Evolutionary conservation across 2,797 vertebrate species (phyloP), one percentile per base, ranked within the genome.

Genomic region (Myoxocephalus aenaeus): DNA sequence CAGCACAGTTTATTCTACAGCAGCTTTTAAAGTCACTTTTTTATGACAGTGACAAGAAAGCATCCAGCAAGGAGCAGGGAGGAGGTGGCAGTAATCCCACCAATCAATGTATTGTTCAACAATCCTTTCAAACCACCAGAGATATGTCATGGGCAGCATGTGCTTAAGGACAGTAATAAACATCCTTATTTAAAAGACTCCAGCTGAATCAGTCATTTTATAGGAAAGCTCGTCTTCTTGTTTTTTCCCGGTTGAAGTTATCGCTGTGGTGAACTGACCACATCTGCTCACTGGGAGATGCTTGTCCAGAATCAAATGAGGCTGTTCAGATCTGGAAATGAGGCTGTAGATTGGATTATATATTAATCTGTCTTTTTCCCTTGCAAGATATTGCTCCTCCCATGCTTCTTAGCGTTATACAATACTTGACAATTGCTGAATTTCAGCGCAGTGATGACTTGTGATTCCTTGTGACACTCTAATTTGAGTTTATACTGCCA

Each of bases 281-380:
- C 84, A 87, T 87, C 71, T 88, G 77, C 81, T 83, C 59, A 54
- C 79, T 77, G 75, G 64, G 83, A 88, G 84, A 82, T 67, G 81
- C 80, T 88, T 80, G 85, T 82, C 92, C 72, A 69, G 59, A 89
- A 90, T 79, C 44, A 76, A 91, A 89, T 77, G 71, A 91, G 75
- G 85, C 77, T 75, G 82, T 79, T 89, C 85, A 86, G 70, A 90
- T 90, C 86, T 92, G 89, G 90, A 92, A 93, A 93, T 87, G 86
- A 92, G 90, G 85, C 87, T 89, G 82, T 80, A 93, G 91, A 94
- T 91, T 93, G 92, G 93, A 95, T 95, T 95, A 95, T 89, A 90
- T 93, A 94, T 92, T 94, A 95, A 95, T 94, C 94, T 75, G 77
- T 83, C 87, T 89, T 91, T 92, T 91, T 73, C 87, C 85, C 81